Percentiles rank a stretch among this genome's conserved stretches.
Evolutionary conservation across 1,140 invertebrate species (phyloP).

Genomic region (Hetaerina americana): DNA sequence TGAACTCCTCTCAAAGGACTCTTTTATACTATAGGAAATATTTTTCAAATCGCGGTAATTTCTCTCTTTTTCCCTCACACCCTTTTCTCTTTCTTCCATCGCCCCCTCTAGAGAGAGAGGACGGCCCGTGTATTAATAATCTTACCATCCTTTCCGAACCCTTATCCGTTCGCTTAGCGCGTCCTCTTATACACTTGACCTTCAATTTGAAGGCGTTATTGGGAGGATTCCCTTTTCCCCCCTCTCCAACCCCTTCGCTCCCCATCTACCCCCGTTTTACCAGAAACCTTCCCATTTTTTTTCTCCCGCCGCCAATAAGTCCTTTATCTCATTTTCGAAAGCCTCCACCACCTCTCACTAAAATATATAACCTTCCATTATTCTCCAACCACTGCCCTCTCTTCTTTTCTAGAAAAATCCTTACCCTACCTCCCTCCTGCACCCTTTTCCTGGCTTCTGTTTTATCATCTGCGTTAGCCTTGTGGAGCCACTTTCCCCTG

Average conservation of each 20-base stretch:
- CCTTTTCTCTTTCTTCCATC: too few species aligned
- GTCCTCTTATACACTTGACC: too few species aligned
- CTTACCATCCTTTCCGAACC: too few species aligned
- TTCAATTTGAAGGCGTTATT: too few species aligned
- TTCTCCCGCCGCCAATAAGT: not conserved
- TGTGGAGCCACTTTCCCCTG: not conserved
- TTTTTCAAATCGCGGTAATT: too few species aligned
- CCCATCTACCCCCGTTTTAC: not conserved
- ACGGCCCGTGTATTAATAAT: too few species aligned
- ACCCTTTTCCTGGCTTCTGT: not conserved
- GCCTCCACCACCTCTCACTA: not conserved
- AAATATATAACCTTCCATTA: not conserved
- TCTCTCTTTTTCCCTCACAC: too few species aligned
- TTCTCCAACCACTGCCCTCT: not conserved
- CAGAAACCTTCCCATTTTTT: not conserved
- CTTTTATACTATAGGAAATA: too few species aligned
- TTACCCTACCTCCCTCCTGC: not conserved
- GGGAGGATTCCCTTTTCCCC: too few species aligned
- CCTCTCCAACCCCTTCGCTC: not conserved
- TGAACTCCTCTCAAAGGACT: too few species aligned
- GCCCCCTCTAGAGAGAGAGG: too few species aligned
- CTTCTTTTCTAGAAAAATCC: not conserved
- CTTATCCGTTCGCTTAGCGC: too few species aligned
- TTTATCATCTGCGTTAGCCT: not conserved
- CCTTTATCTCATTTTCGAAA: not conserved